Conservation (phyloP, 2,888 invertebrate genomes). For the Leucophora obtusa region DNA sequence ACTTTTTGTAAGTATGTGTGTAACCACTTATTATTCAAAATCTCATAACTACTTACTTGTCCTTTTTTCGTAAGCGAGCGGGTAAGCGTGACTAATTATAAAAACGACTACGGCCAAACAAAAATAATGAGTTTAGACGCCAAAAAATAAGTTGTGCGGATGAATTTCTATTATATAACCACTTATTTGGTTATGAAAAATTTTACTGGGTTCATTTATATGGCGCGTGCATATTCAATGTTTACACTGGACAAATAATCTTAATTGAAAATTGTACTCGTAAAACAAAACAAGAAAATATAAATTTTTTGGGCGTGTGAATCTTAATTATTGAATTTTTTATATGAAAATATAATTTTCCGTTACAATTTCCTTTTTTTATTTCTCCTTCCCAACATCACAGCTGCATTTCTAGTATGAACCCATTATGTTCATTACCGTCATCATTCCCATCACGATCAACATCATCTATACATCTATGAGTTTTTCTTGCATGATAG, state of each 20-base stretch:
- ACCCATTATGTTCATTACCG: conserved; percentile 11
- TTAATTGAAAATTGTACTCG: conserved; percentile 2
- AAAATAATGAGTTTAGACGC: too few relatives aligned
- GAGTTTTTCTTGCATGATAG: conserved; percentile 36
- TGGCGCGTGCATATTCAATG: conserved; percentile 19
- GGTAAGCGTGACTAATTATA: too few relatives aligned
- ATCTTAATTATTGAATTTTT: background rate
- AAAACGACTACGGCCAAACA: too few relatives aligned
- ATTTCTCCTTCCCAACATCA: background rate
- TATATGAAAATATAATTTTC: conserved; percentile 11
- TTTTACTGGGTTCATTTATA: too few relatives aligned
- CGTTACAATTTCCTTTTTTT: conserved; percentile 11
- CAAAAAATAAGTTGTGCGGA: too few relatives aligned
- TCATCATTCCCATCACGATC: conserved; percentile 22
- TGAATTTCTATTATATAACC: too few relatives aligned
- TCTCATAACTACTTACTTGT: too few relatives aligned
- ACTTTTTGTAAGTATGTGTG: too few relatives aligned
- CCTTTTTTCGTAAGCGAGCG: too few relatives aligned
- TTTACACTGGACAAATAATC: conserved; percentile 14
- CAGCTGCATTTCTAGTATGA: conserved; percentile 21
- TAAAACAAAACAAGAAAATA: conserved; percentile 5
- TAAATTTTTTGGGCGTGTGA: conserved; percentile 5
- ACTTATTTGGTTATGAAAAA: too few relatives aligned
- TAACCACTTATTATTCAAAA: too few relatives aligned
- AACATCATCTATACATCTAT: conserved; percentile 18